Evolutionary conservation across 2,113 vertebrate species (phyloP).

Genomic region (Balaenoptera acutorostrata): DNA sequence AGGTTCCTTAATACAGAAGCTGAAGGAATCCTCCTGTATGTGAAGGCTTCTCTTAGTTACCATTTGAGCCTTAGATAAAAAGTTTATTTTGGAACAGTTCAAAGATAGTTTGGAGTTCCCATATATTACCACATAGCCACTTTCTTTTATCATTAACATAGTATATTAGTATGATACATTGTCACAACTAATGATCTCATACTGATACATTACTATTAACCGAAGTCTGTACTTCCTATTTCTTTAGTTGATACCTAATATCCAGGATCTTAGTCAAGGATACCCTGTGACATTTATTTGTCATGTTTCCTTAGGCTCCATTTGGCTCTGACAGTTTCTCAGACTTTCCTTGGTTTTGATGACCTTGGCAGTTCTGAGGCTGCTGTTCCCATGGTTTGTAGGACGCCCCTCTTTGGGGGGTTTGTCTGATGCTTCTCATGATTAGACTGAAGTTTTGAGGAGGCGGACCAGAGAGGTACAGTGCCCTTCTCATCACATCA

Average conservation of each 20-base stretch:
- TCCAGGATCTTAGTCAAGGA: background rate
- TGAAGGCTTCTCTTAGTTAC: background rate
- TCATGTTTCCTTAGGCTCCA: background rate
- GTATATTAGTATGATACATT: background rate
- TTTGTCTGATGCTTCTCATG: background rate
- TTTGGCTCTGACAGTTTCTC: background rate
- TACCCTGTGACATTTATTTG: background rate
- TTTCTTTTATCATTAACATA: background rate
- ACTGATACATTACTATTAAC: background rate
- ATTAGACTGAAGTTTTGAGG: background rate
- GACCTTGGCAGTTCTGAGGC: background rate
- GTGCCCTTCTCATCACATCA: background rate
- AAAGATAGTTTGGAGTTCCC: background rate
- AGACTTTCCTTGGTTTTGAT: background rate
- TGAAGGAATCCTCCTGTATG: background rate
- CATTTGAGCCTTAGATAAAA: background rate
- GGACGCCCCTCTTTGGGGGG: background rate
- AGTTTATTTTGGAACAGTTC: background rate
- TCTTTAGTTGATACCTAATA: background rate
- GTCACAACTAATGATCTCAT: background rate
- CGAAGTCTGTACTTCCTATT: background rate
- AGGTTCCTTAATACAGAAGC: background rate
- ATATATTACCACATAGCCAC: background rate
- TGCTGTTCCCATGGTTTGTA: background rate
- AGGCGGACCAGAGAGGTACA: background rate